Conservation (phyloP, 92 coral and sea anemone species). For the Palythoa grandiflora region DNA sequence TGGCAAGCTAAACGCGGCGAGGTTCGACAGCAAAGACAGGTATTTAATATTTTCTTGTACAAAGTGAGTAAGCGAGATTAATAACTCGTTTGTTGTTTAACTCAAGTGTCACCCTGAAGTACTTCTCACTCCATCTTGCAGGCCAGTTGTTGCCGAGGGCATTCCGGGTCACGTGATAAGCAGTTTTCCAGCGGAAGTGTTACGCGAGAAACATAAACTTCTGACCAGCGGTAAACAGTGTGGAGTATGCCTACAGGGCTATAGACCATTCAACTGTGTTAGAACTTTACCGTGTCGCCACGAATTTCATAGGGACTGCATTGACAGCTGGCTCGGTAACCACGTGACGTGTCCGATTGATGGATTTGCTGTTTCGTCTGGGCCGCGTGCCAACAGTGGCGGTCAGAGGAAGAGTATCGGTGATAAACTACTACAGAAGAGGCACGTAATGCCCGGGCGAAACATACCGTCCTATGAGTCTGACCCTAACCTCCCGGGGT, state of each 20-base stretch:
- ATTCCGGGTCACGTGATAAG: slow-evolving; percentile 87
- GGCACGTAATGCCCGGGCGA: slow-evolving; percentile 41
- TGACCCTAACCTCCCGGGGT: slow-evolving; percentile 68
- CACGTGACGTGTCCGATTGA: slow-evolving; percentile 94
- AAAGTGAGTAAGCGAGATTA: no score
- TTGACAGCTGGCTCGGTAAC: slow-evolving; percentile 90
- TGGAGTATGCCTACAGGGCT: slow-evolving; percentile 85
- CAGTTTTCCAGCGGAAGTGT: slow-evolving; percentile 83
- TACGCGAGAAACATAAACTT: slow-evolving; percentile 83
- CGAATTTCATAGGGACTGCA: slow-evolving; percentile 89
- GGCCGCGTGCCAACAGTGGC: slow-evolving; percentile 14
- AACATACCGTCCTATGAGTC: slow-evolving; percentile 37
- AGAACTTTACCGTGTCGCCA: slow-evolving; percentile 89
- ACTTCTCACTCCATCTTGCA: slow-evolving; percentile 16
- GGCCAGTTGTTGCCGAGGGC: slow-evolving; percentile 84
- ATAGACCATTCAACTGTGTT: slow-evolving; percentile 73
- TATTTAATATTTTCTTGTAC: no score
- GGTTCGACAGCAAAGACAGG: no score
- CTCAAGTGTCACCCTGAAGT: neutral
- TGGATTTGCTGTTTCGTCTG: slow-evolving; percentile 69
- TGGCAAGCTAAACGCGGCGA: no score
- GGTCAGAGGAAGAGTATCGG: slow-evolving; percentile 34
- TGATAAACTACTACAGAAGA: slow-evolving; percentile 56
- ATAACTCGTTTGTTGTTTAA: no score
- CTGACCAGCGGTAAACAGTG: slow-evolving; percentile 71